Evolutionary conservation across 2,113 vertebrate species (phyloP), one percentile per base, ranked within the genome.

Genomic region (Hippocampus mohnikei): DNA sequence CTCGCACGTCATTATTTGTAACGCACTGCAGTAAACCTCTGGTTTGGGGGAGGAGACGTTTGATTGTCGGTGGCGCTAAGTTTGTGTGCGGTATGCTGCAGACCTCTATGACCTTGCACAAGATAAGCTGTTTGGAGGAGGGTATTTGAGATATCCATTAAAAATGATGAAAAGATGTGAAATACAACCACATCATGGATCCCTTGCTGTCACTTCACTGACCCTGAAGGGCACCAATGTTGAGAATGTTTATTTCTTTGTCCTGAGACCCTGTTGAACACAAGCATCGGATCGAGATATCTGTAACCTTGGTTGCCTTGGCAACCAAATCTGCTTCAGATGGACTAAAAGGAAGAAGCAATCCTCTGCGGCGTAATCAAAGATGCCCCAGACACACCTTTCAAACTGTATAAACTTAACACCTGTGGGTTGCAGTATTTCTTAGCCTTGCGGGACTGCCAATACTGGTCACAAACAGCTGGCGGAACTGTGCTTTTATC

Each of bases 141-240:
- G 9, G 21, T n/a, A 59, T 63, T 42, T n/a, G 33, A 63, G 37
- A 23, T 21, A 20, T 20, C 40, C 9, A 63, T 63, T 13, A 12
- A 42, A 63, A n/a, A 16, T 64, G 40, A 42, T 42, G 62, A 42
- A 42, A 42, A n/a, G 61, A 41, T 63, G 61, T 63, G 61, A 20
- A 41, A 42, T 64, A 23, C 37, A 5, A 44, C n/a, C 10, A 44
- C n/a, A 23, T 44, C 40, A 42, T 25, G 37, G 37, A 63, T 13
- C 40, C 4, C 18, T n/a, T 63, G 37, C 21, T n/a, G 37, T 63
- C 21, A 5, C 62, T 16, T 8, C 21, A 4, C 21, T 64, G 62
- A 23, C 62, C 62, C 10, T 42, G 21, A 64, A 42, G 40, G 40
- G n/a, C 62, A 44, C 21, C 21, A 7, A 23, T 62, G 60, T 40